Evolutionary conservation across 2,113 vertebrate species (phyloP), one percentile per base, ranked within the genome.

Genomic region (Misgurnus anguillicaudatus): DNA sequence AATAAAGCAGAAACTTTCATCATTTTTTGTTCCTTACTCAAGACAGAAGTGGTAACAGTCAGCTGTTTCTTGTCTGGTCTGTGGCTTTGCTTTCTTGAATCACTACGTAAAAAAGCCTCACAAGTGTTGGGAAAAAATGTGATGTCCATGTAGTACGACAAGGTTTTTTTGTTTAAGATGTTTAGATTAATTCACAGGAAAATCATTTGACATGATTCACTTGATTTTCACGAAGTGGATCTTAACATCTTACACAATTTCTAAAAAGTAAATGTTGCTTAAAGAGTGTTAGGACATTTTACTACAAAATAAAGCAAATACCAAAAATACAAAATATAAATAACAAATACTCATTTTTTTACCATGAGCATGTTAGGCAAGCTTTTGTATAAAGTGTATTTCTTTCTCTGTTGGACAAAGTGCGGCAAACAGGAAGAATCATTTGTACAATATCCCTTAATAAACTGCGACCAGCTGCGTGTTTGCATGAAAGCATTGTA

Each of bases 31-130:
- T 16, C 38, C 47, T 53, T 53, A 3, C 38, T 72, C 70, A 60
- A 73, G 53, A n/a, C 47, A 42, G 65, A 67, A 67, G 65, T 47
- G 65, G 66, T 68, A 48, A 48, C 21, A 16, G 45, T 73, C 70
- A 73, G 70, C 70, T 58, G 53, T 10, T 41, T 72, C 51, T 57
- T 10, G 53, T 73, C 70, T 73, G 38, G 53, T 42, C 70, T 72
- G 53, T 13, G 70, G 38, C 8, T 73, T 24, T 73, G 53, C 51
- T 57, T 57, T 19, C 31, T 39, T 55, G 39, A 55, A 19, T 1
- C 6, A 71, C 68, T 55, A n/a, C 16, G 14, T 6, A 10, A 2
- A 57, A 2, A 57, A 0, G n/a, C n/a, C n/a, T n/a, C n/a, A n/a
- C n/a, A n/a, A 2, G 6, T 16, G n/a, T 13, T 7, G n/a, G 11